Evolutionary conservation across 1,140 invertebrate species (phyloP), one percentile per base, ranked within the genome.

Genomic region (Drosophila equinoxialis): DNA sequence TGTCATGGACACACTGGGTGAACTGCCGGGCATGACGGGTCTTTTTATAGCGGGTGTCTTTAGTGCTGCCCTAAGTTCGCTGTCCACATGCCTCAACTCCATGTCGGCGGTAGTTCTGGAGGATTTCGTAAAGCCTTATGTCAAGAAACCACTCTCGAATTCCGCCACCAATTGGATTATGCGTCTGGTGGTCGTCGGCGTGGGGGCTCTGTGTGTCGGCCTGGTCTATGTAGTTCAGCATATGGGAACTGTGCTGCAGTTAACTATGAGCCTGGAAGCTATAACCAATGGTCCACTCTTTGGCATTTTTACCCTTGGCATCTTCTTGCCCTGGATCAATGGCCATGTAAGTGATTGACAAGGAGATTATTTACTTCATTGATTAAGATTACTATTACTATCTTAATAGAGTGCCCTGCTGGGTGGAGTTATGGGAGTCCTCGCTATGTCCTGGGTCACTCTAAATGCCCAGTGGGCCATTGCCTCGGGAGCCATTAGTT

Each of bases 81-180:
- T 97, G 1, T 97, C 96, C 2, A 96, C 96, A 26, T 96, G 96
- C 37, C 92, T 97, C 1, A 97, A 97, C 81, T 96, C 96, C 42
- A 93, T 97, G 92, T 95, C 96, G 2, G 96, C 96, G 37, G 95
- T 96, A 41, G 95, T 97, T 65, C 93, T 96, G 26, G 93, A 96
- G 59, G 95, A 95, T 65, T 94, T 94, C 54, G 92, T 94, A 1
- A 94, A 94, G 91, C 94, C 81, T 2, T 92, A 87, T 55, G 86
- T 91, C 90, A 84, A 76, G 92, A 79, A 87, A 90, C 87, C 80
- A 83, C 93, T 60, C 81, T 95, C 65, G 78, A 91, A 26, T 92
- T 93, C 77, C 55, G 90, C 89, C 8, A 93, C 93, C 23, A 94
- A 94, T 23, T 91, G 93, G 65, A 83, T 94, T 7, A 94, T 95